Evolutionary conservation across 53 echinoderm and acorn worm species (phyloP), one percentile per base, ranked within the genome.

Genomic region (Crossaster papposus): DNA sequence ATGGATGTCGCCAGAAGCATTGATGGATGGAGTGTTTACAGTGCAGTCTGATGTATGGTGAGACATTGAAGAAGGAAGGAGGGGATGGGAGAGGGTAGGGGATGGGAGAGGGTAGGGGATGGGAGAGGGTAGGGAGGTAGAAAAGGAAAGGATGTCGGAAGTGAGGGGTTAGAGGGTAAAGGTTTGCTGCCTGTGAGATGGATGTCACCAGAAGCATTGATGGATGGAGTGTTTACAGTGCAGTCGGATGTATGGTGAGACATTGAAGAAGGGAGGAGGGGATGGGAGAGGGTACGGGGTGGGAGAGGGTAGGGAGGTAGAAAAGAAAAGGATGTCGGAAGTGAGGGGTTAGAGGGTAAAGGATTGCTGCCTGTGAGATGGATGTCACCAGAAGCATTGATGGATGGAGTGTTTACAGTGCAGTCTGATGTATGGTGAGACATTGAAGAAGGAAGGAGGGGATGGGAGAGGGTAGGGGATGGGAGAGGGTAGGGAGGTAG

Each of bases 361-460:
- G 98, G 98, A 0, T 72, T 96, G 51, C 89, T 98, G 2, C 98
- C 98, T 3, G 98, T 98, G 30, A 82, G 98, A 51, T 98, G 98
- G 98, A 98, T 98, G 98, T 79, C 96, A 0, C 98, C 98, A 10
- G 98, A 98, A 85, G 94, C 93, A 4, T 86, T 98, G 31, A 93
- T 96, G 79, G 98, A 98, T 77, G 98, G 98, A 20, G 91, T 94
- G 30, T 98, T 98, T 88, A 96, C 93, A 77, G 89, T 90, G 30
- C 91, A 93, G 36, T 96, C 98, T 22, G 98, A 98, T 72, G 93
- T 98, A 14, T 98, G 98, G 98, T 98, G n/a, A n/a, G n/a, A n/a
- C n/a, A n/a, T n/a, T n/a, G n/a, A n/a, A n/a, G n/a, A n/a, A n/a
- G n/a, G n/a, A 72, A 92, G 94, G 44, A 7, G 4, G 17, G 10